A percentile compares a stretch with the other conserved stretches of the same genome.
phyloP scores from a whole-genome alignment of 2,888 invertebrate genomes.

The Cryptus viduatorius region DNA sequence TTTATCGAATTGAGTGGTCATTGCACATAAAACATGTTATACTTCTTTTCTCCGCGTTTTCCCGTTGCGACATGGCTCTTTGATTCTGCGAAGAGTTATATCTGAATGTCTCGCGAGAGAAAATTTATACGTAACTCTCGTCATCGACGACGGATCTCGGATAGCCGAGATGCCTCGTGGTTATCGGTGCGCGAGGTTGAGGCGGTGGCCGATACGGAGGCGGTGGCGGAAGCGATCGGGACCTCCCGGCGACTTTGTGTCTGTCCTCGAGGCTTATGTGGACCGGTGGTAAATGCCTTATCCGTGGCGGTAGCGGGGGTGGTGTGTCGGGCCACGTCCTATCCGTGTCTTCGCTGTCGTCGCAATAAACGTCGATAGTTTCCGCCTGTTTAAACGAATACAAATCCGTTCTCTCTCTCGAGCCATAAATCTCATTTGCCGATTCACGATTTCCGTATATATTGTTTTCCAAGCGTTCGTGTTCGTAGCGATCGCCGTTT shows the following conservation, averaged over 20 bases:
- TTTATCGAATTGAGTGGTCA: neutral
- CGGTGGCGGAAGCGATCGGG: slow-evolving; percentile 83
- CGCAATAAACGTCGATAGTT: slow-evolving; percentile 83
- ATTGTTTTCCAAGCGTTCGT: slow-evolving; percentile 71
- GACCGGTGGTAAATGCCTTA: slow-evolving; percentile 89
- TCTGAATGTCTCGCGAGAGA: slow-evolving; percentile 21
- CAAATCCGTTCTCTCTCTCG: slow-evolving; percentile 79
- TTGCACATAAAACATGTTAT: neutral
- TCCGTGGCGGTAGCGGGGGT: slow-evolving; percentile 88
- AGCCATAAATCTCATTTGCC: slow-evolving; percentile 78
- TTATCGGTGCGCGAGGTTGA: slow-evolving; percentile 82
- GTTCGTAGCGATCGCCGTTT: slow-evolving; percentile 68
- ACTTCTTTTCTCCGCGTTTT: neutral
- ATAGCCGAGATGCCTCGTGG: slow-evolving; percentile 81
- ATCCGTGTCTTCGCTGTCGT: slow-evolving; percentile 83
- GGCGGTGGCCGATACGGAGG: slow-evolving; percentile 84
- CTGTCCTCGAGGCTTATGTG: slow-evolving; percentile 88
- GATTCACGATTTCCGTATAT: slow-evolving; percentile 82
- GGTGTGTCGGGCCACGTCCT: slow-evolving; percentile 86
- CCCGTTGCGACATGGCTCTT: slow-evolving; percentile 65
- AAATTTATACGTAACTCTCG: slow-evolving; percentile 83
- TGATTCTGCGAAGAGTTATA: slow-evolving; percentile 49
- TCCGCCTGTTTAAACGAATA: slow-evolving; percentile 82
- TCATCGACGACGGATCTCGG: slow-evolving; percentile 83
- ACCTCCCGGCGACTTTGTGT: slow-evolving; percentile 83